phyloP scores from a whole-genome alignment of 2,113 vertebrate genomes.

The Connochaetes taurinus region DNA sequence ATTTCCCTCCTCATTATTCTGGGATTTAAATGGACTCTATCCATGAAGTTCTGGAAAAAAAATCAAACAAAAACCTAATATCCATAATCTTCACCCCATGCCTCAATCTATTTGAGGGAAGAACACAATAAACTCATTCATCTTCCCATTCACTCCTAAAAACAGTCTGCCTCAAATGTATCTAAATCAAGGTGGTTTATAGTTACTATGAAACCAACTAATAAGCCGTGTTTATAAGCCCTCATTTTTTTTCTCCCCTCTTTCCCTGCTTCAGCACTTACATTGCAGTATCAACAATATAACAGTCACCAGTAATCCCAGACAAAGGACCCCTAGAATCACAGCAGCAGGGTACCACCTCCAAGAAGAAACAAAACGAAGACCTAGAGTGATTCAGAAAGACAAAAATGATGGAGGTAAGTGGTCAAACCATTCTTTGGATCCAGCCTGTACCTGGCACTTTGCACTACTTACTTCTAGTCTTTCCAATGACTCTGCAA shows the following conservation, averaged over 20 bases:
- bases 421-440: background rate
- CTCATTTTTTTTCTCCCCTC: background rate
- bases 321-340: conserved; percentile 53
- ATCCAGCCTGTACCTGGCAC: background rate
- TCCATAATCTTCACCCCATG: background rate
- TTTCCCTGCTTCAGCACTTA: conserved; percentile 50
- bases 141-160: background rate
- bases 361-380: background rate
- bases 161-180: background rate
- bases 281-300: conserved; percentile 38
- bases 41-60: background rate
- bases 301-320: conserved; percentile 49
- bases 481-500: background rate
- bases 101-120: background rate
- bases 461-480: background rate
- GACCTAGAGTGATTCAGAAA: conserved; percentile 29
- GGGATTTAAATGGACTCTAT: background rate
- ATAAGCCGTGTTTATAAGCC: background rate
- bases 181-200: background rate
- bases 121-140: background rate
- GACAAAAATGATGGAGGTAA: background rate
- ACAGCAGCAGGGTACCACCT: conserved; percentile 46
- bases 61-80: background rate
- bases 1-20: background rate
- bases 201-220: background rate